phyloP scores from a whole-genome alignment of 2,113 vertebrate species.

The Todiramphus saurophagus region DNA sequence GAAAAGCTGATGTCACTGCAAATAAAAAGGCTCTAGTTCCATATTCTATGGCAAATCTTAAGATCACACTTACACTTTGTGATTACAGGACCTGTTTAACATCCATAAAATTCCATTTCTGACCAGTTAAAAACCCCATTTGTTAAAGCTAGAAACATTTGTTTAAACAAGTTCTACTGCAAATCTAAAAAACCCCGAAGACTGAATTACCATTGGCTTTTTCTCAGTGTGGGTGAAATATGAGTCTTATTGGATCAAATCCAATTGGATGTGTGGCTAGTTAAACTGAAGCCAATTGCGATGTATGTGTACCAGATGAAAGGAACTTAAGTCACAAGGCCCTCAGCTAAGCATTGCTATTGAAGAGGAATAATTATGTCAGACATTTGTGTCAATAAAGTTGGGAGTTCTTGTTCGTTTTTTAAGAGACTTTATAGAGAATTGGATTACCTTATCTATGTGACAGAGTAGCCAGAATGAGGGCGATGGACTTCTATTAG shows the following conservation, averaged over 20 bases:
- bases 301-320: conserved; percentile 16
- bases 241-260: conserved; percentile 14
- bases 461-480: neutral
- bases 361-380: neutral
- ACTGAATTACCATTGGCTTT: conserved; percentile 12
- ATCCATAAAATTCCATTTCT: conserved; percentile 26
- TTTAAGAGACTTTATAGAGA: neutral
- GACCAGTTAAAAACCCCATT: neutral
- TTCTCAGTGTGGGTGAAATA: neutral
- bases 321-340: neutral
- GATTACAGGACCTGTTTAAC: neutral
- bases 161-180: neutral
- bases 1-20: neutral
- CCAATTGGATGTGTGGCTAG: conserved; percentile 4
- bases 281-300: conserved; percentile 22
- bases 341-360: neutral
- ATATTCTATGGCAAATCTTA: neutral
- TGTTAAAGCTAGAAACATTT: conserved; percentile 5
- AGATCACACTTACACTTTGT: conserved; percentile 10
- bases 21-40: conserved; percentile 18
- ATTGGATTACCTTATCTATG: neutral
- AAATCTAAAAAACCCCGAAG: neutral
- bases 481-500: neutral
- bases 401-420: neutral
- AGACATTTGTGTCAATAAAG: neutral